These are phyloP conservation scores for Carassius gibelio DNA, from an alignment of 2,113 vertebrate genomes.

Conservation along the genomic window DNA sequence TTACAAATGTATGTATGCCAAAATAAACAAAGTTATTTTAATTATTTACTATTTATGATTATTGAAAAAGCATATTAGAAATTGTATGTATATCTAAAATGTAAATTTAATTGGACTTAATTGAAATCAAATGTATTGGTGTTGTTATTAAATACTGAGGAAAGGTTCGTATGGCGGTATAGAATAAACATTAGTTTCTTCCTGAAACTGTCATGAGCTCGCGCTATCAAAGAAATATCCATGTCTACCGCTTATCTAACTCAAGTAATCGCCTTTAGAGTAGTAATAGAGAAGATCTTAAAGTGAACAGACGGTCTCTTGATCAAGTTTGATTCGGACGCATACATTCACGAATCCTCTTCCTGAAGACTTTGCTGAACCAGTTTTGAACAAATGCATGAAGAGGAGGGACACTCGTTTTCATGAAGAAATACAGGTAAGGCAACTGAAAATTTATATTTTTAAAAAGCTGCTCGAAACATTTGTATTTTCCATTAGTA, in stretches of 20 bases:
- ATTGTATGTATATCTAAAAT: background rate
- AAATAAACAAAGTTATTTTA: background rate
- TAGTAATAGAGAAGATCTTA: conserved; percentile 71
- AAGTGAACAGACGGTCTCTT: conserved; percentile 76
- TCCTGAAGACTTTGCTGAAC: background rate
- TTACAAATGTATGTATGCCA: background rate
- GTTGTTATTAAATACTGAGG: background rate
- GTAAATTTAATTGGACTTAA: background rate
- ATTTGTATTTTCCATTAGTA: background rate
- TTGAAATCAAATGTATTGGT: background rate
- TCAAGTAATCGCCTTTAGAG: conserved; percentile 72
- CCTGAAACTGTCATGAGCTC: conserved; percentile 49
- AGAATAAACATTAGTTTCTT: conserved; percentile 58
- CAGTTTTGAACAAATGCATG: background rate
- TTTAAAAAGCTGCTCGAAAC: background rate
- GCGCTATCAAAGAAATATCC: conserved; percentile 80
- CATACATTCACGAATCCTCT: conserved; percentile 42
- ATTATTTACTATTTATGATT: background rate
- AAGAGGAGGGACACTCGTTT: background rate
- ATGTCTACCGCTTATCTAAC: conserved; percentile 25
- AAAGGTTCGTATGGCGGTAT: background rate
- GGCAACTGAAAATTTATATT: background rate
- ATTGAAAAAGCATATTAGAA: background rate
- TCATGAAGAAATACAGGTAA: background rate
- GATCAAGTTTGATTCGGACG: conserved; percentile 72